Evolutionary conservation across 2,888 invertebrate genomes (phyloP), one percentile per base, ranked within the genome.

Genomic region (Netelia inedita): DNA sequence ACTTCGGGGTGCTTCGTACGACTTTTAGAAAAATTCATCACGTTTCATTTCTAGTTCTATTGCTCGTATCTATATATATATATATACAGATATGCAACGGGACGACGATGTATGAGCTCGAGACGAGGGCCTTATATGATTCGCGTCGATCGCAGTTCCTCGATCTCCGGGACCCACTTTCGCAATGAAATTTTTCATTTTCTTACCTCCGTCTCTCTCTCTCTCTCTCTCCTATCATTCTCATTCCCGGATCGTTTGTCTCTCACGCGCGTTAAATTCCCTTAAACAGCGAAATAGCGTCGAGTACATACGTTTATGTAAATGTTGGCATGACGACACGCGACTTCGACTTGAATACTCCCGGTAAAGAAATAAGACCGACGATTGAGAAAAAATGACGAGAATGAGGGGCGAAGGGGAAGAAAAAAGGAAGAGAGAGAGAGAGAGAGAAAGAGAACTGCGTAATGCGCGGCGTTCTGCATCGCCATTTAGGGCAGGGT

Each of bases 231-330:
- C 19, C 11, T 11, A 59, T 61, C 61, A 63, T 72, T 79, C 11
- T 55, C 16, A 59, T 59, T 28, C 46, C n/a, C 21, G 28, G 5
- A 28, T 28, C n/a, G 16, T 53, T 35, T n/a, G 10, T 46, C 11
- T 55, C 55, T 69, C 41, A 46, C 65, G 59, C 28, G 59, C 72
- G 1, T 19, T 1, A 46, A 35, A 66, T 71, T 72, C 21, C 85
- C 72, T 79, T 68, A 80, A 80, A 16, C 28, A 73, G 82, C 61
- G 85, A 85, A 86, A 28, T 28, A 86, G 61, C 66, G 50, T 68
- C 72, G 76, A 86, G 88, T 88, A 88, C 88, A 87, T 87, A 88
- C 88, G 82, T 88, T 86, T 85, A 89, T 88, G 89, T 88, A 89
- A 90, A 90, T 88, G 69, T 63, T 78, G 14, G 43, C 41, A 69